These are phyloP conservation scores for Radopholus similis DNA, from an alignment of 1,140 invertebrate genomes.

Conservation along the genomic window DNA sequence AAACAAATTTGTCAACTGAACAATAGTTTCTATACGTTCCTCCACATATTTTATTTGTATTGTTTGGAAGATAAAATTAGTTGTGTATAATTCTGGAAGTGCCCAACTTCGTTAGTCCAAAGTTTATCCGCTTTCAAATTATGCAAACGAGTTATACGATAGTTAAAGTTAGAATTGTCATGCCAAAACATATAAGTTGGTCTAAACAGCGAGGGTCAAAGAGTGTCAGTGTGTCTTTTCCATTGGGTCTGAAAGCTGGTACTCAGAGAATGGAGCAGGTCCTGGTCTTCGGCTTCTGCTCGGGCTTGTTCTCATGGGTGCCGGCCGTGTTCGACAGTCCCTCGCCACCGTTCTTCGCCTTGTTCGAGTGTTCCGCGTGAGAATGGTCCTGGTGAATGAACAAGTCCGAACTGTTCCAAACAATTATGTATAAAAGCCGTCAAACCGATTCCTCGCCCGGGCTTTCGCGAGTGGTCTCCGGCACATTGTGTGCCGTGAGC, in stretches of 20 bases:
- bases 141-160: too few relatives aligned
- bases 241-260: neutral
- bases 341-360: neutral
- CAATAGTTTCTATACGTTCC: neutral
- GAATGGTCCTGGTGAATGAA: neutral
- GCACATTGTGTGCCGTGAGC: too few relatives aligned
- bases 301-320: neutral
- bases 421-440: neutral
- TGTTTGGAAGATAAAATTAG: neutral
- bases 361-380: neutral
- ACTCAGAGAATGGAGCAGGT: constrained; percentile 10
- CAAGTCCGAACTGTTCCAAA: neutral
- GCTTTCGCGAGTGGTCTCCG: neutral
- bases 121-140: too few relatives aligned
- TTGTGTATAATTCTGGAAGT: neutral
- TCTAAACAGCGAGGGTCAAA: neutral
- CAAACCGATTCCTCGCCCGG: neutral
- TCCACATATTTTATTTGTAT: neutral
- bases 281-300: neutral
- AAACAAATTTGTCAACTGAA: neutral
- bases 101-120: too few relatives aligned
- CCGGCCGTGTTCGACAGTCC: neutral
- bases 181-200: neutral
- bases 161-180: neutral
- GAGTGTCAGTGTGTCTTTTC: neutral